These are phyloP conservation scores for Iselma pallidipennis DNA, from an alignment of 2,888 invertebrate species.

Conservation along the genomic window DNA sequence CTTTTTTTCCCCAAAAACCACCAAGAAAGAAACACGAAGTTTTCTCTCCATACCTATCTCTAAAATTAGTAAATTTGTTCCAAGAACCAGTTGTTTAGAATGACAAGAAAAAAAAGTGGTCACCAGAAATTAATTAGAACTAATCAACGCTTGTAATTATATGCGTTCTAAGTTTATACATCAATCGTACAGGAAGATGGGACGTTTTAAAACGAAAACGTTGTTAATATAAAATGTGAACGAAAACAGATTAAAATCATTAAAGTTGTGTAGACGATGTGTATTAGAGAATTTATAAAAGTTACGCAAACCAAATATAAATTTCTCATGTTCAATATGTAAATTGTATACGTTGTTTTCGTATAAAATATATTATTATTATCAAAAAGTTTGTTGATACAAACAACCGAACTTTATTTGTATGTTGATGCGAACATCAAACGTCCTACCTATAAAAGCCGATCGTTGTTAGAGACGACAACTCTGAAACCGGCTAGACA, in stretches of 20 bases:
- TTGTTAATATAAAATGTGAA: background rate
- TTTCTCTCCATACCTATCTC: too few species aligned
- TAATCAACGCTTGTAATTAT: background rate
- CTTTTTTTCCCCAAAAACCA: background rate
- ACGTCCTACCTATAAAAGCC: slow-evolving; percentile 43
- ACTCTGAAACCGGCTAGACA: slow-evolving; percentile 29
- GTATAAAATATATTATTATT: background rate
- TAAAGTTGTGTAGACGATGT: too few species aligned
- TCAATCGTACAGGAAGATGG: too few species aligned
- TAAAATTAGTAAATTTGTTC: background rate
- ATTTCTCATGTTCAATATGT: slow-evolving; percentile 23
- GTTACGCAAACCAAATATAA: slow-evolving; percentile 20
- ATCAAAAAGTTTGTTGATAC: background rate
- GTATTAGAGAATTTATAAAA: slow-evolving; percentile 9
- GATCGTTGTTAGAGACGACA: slow-evolving; percentile 40
- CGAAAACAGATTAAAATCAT: background rate
- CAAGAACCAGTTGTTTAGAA: background rate
- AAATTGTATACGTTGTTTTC: slow-evolving; percentile 8
- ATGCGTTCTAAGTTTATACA: too few species aligned
- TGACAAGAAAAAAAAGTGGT: background rate
- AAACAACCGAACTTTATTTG: slow-evolving; percentile 8
- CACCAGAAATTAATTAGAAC: background rate
- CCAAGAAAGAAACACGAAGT: too few species aligned
- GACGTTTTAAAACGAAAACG: background rate
- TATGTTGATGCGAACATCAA: slow-evolving; percentile 31